phyloP scores from a whole-genome alignment of 1,140 invertebrate species.

The Intoshia linei region DNA sequence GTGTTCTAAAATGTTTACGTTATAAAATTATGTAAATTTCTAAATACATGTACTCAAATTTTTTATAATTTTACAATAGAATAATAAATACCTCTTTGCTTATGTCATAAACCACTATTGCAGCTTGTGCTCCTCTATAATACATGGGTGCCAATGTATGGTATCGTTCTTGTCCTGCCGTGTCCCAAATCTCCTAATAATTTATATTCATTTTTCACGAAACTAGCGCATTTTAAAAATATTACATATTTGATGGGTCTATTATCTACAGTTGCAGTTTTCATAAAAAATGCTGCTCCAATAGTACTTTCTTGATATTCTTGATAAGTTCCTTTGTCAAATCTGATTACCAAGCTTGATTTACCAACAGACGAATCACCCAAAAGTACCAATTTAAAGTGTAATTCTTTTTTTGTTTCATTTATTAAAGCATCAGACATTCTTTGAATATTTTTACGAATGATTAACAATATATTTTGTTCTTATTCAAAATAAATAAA shows the following conservation, averaged over 20 bases:
- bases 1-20: constrained; percentile 35
- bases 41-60: neutral
- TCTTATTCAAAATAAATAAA: no score
- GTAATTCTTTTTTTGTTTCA: constrained; percentile 1
- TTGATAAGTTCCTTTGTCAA: constrained; percentile 91
- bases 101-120: constrained; percentile 53
- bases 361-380: constrained; percentile 87
- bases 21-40: neutral
- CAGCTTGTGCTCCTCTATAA: constrained; percentile 57
- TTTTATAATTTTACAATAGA: neutral
- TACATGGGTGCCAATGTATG: constrained; percentile 61
- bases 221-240: no score
- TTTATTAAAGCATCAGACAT: neutral
- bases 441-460: no score
- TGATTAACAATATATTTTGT: no score
- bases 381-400: constrained; percentile 39
- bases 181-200: constrained; percentile 42
- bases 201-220: no score
- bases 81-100: constrained; percentile 33
- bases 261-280: constrained; percentile 12
- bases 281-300: constrained; percentile 28
- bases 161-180: constrained; percentile 41
- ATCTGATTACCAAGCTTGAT: constrained; percentile 71
- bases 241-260: constrained; percentile 14
- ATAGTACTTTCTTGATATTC: constrained; percentile 96